phyloP scores from a whole-genome alignment of 2,113 vertebrate species.

The Channa maculata region DNA sequence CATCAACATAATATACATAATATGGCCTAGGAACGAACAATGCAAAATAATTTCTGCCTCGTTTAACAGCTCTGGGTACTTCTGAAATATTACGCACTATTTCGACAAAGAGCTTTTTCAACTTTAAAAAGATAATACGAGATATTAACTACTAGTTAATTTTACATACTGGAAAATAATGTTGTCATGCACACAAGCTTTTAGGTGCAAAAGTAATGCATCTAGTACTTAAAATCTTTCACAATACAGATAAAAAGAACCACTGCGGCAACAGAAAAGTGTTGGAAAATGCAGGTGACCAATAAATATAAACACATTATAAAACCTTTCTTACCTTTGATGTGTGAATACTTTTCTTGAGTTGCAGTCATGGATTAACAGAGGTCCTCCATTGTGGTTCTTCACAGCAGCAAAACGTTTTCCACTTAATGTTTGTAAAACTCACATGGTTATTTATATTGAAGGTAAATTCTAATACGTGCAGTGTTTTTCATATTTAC shows the following conservation, averaged over 20 bases:
- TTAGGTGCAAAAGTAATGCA: background rate
- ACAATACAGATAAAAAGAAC: background rate
- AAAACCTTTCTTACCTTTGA: slow-evolving; percentile 21
- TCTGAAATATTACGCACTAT: background rate
- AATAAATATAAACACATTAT: background rate
- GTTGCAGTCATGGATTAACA: background rate
- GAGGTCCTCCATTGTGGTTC: background rate
- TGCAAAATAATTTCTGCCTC: too few relatives aligned
- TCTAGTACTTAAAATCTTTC: background rate
- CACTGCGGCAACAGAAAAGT: background rate
- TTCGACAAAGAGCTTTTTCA: too few relatives aligned
- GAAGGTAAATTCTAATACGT: background rate
- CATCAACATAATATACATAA: background rate
- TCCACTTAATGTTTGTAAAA: background rate
- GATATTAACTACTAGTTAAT: background rate
- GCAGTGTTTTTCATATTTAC: too few relatives aligned
- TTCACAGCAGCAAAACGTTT: background rate
- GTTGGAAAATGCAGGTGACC: fast-evolving
- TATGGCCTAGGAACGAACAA: background rate
- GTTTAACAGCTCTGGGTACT: background rate
- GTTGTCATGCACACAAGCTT: background rate
- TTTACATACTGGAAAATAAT: too few relatives aligned
- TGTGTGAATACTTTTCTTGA: background rate
- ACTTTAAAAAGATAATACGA: too few relatives aligned
- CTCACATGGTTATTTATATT: background rate